Evolutionary conservation across 2,113 vertebrate species (phyloP), one percentile per base, ranked within the genome.

Genomic region (Chamaetylas fuelleborni): DNA sequence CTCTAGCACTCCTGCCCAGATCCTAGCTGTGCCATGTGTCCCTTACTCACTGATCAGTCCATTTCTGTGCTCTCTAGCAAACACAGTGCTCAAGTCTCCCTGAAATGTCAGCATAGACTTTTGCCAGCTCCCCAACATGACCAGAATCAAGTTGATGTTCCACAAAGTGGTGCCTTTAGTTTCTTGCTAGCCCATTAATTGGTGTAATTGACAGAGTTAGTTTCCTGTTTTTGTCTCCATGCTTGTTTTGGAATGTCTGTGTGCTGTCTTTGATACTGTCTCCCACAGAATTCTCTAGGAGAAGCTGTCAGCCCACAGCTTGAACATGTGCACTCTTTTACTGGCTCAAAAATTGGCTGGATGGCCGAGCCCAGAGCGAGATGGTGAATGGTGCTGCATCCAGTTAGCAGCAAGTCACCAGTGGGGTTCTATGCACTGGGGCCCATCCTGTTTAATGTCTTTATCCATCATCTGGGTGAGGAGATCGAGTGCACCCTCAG

Each of bases 281-380:
- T 58, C 31, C 34, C 11, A 31, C 20, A 42, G 43, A 20, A 50
- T 12, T 58, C 51, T 50, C 20, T 20, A 9, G 42, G 15, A 33
- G 17, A 36, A 43, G 33, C 5, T 67, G 20, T 14, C 20, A 67
- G 53, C 17, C 36, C 36, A 57, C 3, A 11, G 25, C 15, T 38
- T 45, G 72, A 14, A 60, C 18, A 36, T 11, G 14, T 4, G 11
- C 7, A 8, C 10, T 22, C 18, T 43, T 36, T 26, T 5, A 28
- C 5, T 53, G 54, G 18, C 18, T 60, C 45, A 53, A 45, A 22
- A 69, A 28, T 9, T 26, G 36, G 8, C 20, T 58, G 43, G 3
- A 45, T 51, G 26, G 23, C 9, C 1, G 0, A 33, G 9, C 18
- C 33, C 12, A 38, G 72, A 60, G 33, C 0, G 0, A 6, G 38